Conservation (phyloP, 2,888 invertebrate genomes). For the Pseudococcus jackbeardsleyi region DNA sequence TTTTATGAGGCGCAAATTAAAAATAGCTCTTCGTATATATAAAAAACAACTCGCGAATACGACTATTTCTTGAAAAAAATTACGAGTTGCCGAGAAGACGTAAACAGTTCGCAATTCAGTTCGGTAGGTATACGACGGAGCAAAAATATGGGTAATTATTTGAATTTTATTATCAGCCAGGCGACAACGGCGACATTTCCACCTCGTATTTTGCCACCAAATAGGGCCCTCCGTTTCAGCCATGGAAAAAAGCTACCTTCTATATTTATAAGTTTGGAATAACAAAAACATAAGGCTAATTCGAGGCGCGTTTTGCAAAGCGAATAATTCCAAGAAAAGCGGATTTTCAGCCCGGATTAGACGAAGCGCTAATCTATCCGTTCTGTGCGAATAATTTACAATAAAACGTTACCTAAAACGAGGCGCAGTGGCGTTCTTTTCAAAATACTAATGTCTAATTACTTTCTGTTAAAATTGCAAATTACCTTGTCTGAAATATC, state of each 20-base stretch:
- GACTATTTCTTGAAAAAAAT: not conserved
- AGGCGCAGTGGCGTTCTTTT: not conserved
- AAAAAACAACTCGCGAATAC: constrained; percentile 6
- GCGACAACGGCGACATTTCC: not conserved
- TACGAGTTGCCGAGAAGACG: not conserved
- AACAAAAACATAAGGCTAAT: constrained; percentile 21
- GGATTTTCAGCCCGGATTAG: constrained; percentile 45
- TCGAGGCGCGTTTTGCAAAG: constrained; percentile 11
- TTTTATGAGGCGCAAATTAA: constrained; percentile 54
- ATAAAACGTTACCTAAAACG: constrained; percentile 1
- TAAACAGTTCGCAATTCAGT: not conserved
- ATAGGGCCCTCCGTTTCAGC: not conserved
- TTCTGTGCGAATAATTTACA: constrained; percentile 38
- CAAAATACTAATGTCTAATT: constrained; percentile 34
- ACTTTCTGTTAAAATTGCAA: constrained; percentile 48
- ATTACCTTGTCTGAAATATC: constrained; percentile 83
- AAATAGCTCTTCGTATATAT: constrained; percentile 30
- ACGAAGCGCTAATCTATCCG: constrained; percentile 36
- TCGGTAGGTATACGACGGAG: not conserved
- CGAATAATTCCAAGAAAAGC: constrained; percentile 46
- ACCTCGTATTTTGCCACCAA: constrained; percentile 3
- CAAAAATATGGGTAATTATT: constrained; percentile 18
- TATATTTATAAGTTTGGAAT: not conserved
- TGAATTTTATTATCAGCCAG: not conserved
- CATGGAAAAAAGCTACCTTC: not conserved